These are phyloP conservation scores for Sarcophaga bullata DNA, from an alignment of 1,140 invertebrate species.

Conservation along the genomic window DNA sequence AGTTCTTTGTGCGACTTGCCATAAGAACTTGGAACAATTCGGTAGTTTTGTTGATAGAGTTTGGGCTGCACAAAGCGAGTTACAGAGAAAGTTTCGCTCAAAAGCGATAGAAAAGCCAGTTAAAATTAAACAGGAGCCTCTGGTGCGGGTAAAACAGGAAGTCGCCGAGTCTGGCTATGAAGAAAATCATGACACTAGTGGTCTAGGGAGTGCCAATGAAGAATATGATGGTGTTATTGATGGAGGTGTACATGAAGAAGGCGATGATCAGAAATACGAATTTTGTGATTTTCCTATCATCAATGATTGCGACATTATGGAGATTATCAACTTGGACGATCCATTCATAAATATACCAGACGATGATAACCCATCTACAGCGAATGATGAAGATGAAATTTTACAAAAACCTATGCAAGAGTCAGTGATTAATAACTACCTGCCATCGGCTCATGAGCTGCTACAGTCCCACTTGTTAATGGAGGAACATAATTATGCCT, in stretches of 20 bases:
- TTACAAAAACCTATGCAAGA: neutral
- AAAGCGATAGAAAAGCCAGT: conserved; percentile 2
- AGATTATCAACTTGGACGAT: conserved; percentile 63
- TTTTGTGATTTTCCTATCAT: conserved; percentile 64
- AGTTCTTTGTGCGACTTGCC: conserved; percentile 56
- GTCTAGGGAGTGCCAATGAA: conserved; percentile 52
- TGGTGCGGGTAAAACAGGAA: conserved; percentile 61
- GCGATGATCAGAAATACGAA: conserved; percentile 60
- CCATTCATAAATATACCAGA: conserved; percentile 62
- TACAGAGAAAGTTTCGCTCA: conserved; percentile 55
- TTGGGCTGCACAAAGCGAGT: conserved; percentile 56
- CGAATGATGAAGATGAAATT: neutral
- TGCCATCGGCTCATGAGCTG: conserved; percentile 51
- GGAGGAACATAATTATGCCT: conserved; percentile 63
- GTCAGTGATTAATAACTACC: neutral
- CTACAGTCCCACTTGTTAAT: conserved; percentile 55
- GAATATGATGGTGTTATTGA: conserved; percentile 59
- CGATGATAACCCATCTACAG: conserved; percentile 49
- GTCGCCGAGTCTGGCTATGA: conserved; percentile 50
- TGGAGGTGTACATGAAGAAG: conserved; percentile 50
- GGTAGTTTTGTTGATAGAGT: conserved; percentile 60
- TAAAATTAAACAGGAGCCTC: conserved; percentile 62
- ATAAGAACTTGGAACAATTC: conserved; percentile 53
- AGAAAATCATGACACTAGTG: neutral
- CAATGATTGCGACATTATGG: conserved; percentile 65